A percentile compares a stretch with the other conserved stretches of the same genome.
These are phyloP conservation scores for Mesocentrotus franciscanus DNA, from an alignment of 53 echinoderm and acorn worm species.

Conservation along the genomic window DNA sequence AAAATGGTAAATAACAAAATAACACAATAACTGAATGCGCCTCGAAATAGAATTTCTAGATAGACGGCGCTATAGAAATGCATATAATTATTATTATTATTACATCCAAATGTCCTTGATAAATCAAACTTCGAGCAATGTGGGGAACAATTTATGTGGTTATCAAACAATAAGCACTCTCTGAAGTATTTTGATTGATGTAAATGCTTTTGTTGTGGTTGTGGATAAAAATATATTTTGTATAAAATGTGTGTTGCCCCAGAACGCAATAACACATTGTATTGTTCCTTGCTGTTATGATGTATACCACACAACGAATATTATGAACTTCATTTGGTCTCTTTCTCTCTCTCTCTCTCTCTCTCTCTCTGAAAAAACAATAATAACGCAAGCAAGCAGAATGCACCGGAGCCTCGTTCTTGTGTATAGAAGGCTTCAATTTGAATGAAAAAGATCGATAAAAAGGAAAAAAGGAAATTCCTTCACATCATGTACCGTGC, in stretches of 20 bases:
- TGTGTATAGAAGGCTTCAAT: neutral
- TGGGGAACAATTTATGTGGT: neutral
- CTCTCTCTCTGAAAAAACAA: neutral
- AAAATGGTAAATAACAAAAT: neutral
- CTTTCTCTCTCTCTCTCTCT: neutral
- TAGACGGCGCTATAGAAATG: no score
- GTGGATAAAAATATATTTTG: neutral
- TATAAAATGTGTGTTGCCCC: neutral
- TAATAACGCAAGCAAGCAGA: neutral
- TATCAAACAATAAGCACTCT: neutral
- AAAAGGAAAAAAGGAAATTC: neutral
- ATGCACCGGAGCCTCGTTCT: neutral
- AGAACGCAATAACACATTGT: neutral
- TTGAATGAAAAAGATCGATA: neutral
- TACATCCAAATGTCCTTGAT: neutral
- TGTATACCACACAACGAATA: neutral
- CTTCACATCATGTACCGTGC: neutral
- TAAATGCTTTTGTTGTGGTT: conserved; percentile 3
- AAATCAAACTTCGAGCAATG: neutral
- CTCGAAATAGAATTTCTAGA: no score
- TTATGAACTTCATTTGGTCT: neutral
- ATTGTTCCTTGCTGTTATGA: neutral
- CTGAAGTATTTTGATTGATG: neutral
- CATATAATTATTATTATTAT: no score
- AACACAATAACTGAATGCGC: no score